A percentile compares a stretch with the other conserved stretches of the same genome.
These are phyloP conservation scores for Catharus minimus DNA, from an alignment of 2,113 vertebrate species.

Conservation along the genomic window DNA sequence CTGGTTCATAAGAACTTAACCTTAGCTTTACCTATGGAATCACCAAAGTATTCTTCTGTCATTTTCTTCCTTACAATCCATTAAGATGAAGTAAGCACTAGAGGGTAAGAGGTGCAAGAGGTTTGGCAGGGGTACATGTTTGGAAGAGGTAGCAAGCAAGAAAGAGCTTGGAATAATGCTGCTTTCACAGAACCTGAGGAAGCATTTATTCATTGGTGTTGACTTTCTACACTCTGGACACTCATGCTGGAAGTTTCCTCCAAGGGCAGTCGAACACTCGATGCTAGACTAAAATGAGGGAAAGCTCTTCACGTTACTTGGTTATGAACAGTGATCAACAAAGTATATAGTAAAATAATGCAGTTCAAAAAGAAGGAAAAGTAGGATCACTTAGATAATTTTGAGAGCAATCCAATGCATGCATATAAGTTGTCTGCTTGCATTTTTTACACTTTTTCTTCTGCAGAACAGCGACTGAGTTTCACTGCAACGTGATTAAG, in stretches of 20 bases:
- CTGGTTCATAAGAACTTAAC: not conserved
- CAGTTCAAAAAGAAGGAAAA: not conserved
- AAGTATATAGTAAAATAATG: not conserved
- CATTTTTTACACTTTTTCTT: not conserved
- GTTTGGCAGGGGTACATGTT: not conserved
- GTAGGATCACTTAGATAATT: not conserved
- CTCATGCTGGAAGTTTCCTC: not conserved
- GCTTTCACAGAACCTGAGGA: not conserved
- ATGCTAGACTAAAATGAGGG: not conserved
- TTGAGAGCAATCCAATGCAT: not conserved
- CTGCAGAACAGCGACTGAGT: not conserved
- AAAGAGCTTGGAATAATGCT: not conserved
- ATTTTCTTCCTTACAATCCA: not conserved
- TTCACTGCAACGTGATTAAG: not conserved
- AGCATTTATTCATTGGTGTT: not conserved
- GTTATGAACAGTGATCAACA: not conserved
- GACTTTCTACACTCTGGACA: not conserved
- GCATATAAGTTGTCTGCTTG: not conserved
- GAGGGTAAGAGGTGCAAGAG: not conserved
- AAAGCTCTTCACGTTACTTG: not conserved
- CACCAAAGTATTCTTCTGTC: not conserved
- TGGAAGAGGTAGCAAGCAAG: not conserved
- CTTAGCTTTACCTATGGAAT: not conserved
- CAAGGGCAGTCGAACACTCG: not conserved
- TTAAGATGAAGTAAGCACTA: not conserved